Conservation (phyloP, 2,888 invertebrate genomes). For the Parapristionchus giblindavisi region DNA sequence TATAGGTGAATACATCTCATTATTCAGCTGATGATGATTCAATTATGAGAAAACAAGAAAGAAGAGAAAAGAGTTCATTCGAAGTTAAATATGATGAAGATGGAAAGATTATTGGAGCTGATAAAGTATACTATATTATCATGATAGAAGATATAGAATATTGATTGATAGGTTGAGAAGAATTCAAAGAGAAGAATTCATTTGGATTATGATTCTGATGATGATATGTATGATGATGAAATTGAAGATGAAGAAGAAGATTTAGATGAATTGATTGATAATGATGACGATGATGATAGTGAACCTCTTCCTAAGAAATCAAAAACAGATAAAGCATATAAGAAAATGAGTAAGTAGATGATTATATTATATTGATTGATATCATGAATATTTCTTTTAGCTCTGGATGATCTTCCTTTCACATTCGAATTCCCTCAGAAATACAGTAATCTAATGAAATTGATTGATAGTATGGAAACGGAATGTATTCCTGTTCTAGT, state of each 20-base stretch:
- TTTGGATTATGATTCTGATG: slow-evolving; percentile 44
- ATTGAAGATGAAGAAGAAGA: slow-evolving; percentile 50
- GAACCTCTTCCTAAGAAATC: slow-evolving; percentile 35
- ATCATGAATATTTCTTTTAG: neutral
- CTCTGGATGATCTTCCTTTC: slow-evolving; percentile 46
- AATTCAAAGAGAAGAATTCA: slow-evolving; percentile 39
- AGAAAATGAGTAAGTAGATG: slow-evolving; percentile 16
- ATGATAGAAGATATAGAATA: neutral
- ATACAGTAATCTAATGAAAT: slow-evolving; percentile 45
- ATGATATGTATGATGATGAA: slow-evolving; percentile 53
- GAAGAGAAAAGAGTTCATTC: slow-evolving; percentile 39
- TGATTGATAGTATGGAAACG: slow-evolving; percentile 56
- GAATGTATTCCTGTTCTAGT: slow-evolving; percentile 68
- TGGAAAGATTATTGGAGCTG: slow-evolving; percentile 46
- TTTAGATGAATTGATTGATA: slow-evolving; percentile 51
- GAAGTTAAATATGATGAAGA: slow-evolving; percentile 51
- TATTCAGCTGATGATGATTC: slow-evolving; percentile 53
- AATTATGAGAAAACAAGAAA: slow-evolving; percentile 41
- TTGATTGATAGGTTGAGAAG: slow-evolving; percentile 40
- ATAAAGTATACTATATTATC: too few species aligned
- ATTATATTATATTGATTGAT: neutral
- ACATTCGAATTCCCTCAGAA: slow-evolving; percentile 54
- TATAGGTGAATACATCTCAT: slow-evolving; percentile 35
- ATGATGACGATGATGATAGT: slow-evolving; percentile 44
- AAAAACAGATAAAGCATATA: slow-evolving; percentile 24